Conservation (phyloP, 2,113 vertebrate genomes). For the Megalops atlanticus region DNA sequence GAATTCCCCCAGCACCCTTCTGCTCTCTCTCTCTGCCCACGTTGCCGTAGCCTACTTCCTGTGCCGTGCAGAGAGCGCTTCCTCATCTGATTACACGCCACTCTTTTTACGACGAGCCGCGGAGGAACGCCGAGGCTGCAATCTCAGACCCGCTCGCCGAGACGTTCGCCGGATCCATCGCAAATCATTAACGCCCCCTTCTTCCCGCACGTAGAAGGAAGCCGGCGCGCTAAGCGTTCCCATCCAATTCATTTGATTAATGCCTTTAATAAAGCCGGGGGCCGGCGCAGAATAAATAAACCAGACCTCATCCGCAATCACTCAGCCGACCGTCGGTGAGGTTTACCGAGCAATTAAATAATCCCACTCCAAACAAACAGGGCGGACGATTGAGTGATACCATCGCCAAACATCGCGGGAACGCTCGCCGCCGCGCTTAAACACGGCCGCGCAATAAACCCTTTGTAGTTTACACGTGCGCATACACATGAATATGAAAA, state of each 20-base stretch:
- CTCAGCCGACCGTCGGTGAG: slow-evolving; percentile 63
- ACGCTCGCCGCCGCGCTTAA: background rate
- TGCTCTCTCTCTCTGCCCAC: background rate
- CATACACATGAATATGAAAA: background rate
- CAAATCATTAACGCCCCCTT: slow-evolving; percentile 8
- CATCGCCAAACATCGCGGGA: background rate
- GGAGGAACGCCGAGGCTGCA: background rate
- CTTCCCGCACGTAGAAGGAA: background rate
- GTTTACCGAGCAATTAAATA: slow-evolving; percentile 57
- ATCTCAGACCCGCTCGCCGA: background rate
- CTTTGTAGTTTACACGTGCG: background rate
- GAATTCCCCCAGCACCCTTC: slow-evolving; percentile 10
- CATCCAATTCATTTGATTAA: slow-evolving; percentile 56
- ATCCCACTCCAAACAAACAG: slow-evolving; percentile 25
- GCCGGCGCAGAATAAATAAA: slow-evolving; percentile 56
- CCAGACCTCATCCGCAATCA: slow-evolving; percentile 45
- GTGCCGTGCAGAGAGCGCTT: background rate
- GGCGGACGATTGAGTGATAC: background rate
- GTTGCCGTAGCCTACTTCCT: background rate
- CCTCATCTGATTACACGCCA: background rate
- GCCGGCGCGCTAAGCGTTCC: slow-evolving; percentile 44
- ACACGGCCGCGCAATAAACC: background rate
- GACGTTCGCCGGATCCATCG: background rate
- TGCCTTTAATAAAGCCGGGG: slow-evolving; percentile 64
- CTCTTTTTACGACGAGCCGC: background rate